A percentile compares a stretch with the other conserved stretches of the same genome.
Evolutionary conservation across 2,113 vertebrate species (phyloP).

Genomic region (Typhlomys cinereus): DNA sequence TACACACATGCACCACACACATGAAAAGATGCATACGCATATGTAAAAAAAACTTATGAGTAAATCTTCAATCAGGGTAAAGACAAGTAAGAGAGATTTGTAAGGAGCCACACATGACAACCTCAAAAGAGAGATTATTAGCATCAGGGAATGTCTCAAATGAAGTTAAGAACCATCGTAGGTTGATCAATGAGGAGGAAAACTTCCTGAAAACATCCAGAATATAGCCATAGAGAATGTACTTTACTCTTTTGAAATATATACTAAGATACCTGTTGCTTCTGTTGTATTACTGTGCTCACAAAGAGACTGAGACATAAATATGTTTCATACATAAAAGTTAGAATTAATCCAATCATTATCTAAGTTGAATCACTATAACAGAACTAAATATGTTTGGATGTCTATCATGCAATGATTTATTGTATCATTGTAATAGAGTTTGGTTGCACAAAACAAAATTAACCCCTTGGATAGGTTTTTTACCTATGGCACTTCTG

Average conservation of each 20-base stretch:
- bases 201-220: neutral
- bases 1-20: too few relatives aligned
- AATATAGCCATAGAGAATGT: neutral
- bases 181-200: neutral
- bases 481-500: neutral
- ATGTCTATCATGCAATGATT: neutral
- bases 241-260: neutral
- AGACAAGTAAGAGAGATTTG: neutral
- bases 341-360: neutral
- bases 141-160: neutral
- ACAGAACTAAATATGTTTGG: neutral
- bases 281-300: neutral
- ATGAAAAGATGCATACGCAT: too few relatives aligned
- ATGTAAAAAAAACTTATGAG: neutral
- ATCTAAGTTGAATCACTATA: neutral
- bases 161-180: neutral
- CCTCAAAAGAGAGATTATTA: neutral
- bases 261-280: neutral
- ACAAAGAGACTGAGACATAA: neutral
- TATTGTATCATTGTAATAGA: neutral
- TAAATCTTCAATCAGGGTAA: neutral
- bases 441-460: neutral
- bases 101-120: neutral
- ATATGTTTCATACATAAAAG: neutral
- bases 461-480: neutral